phyloP scores from a whole-genome alignment of 23 tunicate species.

The Ascidia mentula region DNA sequence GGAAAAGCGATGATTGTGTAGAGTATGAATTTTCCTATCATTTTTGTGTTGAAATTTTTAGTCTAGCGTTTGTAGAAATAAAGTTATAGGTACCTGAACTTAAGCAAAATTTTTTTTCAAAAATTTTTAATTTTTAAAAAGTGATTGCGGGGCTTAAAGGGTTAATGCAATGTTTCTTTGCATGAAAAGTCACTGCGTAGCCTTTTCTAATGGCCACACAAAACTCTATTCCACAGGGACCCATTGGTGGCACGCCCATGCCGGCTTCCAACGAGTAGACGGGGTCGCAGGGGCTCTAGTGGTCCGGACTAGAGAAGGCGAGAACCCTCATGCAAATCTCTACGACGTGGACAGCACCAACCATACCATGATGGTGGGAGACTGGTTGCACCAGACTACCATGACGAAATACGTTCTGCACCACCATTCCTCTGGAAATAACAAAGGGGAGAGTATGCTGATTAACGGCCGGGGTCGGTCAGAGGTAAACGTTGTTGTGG shows the following conservation, averaged over 20 bases:
- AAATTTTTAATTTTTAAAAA: too few relatives aligned
- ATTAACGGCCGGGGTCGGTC: conserved; percentile 79
- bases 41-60: too few relatives aligned
- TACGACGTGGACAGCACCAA: conserved; percentile 58
- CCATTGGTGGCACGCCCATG: conserved; percentile 97
- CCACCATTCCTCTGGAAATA: conserved; percentile 86
- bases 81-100: too few relatives aligned
- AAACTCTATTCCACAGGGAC: conserved; percentile 48
- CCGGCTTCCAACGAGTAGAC: conserved; percentile 88
- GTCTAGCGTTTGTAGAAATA: too few relatives aligned
- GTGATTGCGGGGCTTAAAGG: too few relatives aligned
- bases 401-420: conserved; percentile 64
- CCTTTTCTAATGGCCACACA: too few relatives aligned
- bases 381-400: conserved; percentile 87
- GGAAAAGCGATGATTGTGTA: too few relatives aligned
- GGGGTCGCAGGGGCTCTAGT: conserved; percentile 75
- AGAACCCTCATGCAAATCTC: conserved; percentile 40
- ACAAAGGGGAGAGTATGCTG: conserved; percentile 89
- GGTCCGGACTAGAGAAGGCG: conserved; percentile 28
- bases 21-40: too few relatives aligned
- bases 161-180: too few relatives aligned
- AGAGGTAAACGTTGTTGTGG: conserved; percentile 21
- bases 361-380: conserved; percentile 59
- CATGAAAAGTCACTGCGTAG: too few relatives aligned
- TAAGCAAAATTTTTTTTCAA: too few relatives aligned